Conservation (phyloP, 2,797 vertebrate genomes). For the Lateolabrax maculatus region DNA sequence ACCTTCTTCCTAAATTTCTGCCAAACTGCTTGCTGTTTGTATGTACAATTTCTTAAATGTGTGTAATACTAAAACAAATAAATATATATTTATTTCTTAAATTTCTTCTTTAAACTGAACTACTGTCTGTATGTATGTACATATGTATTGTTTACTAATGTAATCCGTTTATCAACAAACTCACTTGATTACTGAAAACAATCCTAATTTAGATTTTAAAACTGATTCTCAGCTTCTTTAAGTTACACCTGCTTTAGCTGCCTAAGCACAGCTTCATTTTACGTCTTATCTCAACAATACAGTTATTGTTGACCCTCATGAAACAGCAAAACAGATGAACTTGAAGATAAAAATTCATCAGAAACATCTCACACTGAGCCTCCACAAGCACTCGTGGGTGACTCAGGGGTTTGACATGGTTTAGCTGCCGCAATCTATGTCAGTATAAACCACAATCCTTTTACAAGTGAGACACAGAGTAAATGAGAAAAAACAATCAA, state of each 20-base stretch:
- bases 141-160: neutral
- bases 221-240: neutral
- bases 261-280: neutral
- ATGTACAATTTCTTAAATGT: neutral
- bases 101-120: no score
- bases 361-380: slow-evolving; percentile 46
- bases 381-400: slow-evolving; percentile 54
- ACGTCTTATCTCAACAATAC: slow-evolving; percentile 1
- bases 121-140: no score
- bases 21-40: neutral
- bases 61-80: no score
- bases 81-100: no score
- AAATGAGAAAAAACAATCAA: slow-evolving; percentile 59
- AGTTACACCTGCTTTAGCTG: neutral
- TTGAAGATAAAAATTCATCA: slow-evolving; percentile 55
- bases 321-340: slow-evolving; percentile 44
- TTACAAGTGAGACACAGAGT: slow-evolving; percentile 32
- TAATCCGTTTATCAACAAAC: neutral
- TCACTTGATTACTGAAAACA: neutral
- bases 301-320: slow-evolving; percentile 13
- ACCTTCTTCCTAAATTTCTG: neutral
- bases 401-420: slow-evolving; percentile 46
- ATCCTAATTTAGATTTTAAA: neutral
- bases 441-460: slow-evolving; percentile 43
- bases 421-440: slow-evolving; percentile 32